A percentile compares a stretch with the other conserved stretches of the same genome.
These are phyloP conservation scores for Melinopterus prodromus DNA, from an alignment of 2,888 invertebrate species.

Conservation along the genomic window DNA sequence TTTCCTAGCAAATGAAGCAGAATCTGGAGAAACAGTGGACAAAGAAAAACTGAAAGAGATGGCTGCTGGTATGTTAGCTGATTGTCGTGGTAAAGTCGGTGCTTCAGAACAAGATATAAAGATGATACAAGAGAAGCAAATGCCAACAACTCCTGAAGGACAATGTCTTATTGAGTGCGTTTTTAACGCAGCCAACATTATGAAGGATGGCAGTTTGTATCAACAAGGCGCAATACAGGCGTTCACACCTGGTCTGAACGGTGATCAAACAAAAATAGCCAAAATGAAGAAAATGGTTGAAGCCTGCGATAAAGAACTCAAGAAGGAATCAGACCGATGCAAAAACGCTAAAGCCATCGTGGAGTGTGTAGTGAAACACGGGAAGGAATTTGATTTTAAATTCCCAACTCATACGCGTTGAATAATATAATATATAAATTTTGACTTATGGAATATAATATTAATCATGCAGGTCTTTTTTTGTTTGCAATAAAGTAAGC, in stretches of 20 bases:
- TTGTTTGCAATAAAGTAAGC: no score
- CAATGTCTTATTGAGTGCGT: conserved; percentile 55
- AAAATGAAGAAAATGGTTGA: conserved; percentile 50
- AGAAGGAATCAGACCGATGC: conserved; percentile 48
- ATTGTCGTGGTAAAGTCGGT: conserved; percentile 52
- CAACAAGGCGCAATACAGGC: conserved; percentile 52
- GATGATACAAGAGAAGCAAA: conserved; percentile 47
- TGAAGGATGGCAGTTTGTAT: conserved; percentile 54
- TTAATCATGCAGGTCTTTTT: no score
- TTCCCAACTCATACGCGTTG: conserved; percentile 31
- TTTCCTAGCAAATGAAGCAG: background rate
- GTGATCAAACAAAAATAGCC: conserved; percentile 48
- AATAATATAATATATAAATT: background rate
- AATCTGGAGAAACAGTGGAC: conserved; percentile 23
- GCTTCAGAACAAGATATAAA: conserved; percentile 54
- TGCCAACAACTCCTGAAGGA: conserved; percentile 53
- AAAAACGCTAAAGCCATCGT: conserved; percentile 49
- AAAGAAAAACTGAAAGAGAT: conserved; percentile 43
- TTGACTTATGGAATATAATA: no score
- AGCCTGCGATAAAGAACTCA: conserved; percentile 52
- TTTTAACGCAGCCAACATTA: conserved; percentile 51
- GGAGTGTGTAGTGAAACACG: conserved; percentile 50
- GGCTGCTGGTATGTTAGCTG: conserved; percentile 43
- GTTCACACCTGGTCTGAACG: conserved; percentile 49
- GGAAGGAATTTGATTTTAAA: conserved; percentile 45